Evolutionary conservation across 2,113 vertebrate species (phyloP).

Genomic region (Myotis brandtii): DNA sequence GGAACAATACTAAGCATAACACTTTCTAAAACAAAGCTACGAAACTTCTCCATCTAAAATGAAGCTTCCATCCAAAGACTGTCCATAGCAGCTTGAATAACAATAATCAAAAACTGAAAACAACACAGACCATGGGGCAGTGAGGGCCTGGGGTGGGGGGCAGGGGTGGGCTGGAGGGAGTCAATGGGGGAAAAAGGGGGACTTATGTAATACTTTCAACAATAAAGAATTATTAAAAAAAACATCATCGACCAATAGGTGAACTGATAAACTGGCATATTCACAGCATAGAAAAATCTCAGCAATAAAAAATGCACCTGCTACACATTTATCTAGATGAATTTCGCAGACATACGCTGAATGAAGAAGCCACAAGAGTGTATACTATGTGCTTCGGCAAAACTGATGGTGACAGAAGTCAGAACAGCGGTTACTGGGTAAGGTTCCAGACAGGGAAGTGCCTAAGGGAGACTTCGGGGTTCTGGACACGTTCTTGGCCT

Average conservation of each 20-base stretch:
- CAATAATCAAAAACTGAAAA: background rate
- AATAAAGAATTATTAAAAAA: no score
- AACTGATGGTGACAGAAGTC: background rate
- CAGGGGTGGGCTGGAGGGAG: no score
- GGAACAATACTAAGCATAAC: background rate
- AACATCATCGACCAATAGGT: background rate
- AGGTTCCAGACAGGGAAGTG: background rate
- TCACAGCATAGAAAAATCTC: background rate
- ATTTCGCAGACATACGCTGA: background rate
- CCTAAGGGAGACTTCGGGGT: background rate
- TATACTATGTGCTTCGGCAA: background rate
- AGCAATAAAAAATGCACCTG: background rate
- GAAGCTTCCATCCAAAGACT: background rate
- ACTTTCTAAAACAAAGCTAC: background rate
- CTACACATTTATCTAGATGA: background rate
- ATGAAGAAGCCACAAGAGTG: background rate
- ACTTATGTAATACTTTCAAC: no score
- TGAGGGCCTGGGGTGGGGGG: no score
- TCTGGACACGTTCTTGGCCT: background rate
- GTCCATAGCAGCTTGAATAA: background rate
- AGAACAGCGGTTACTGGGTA: background rate
- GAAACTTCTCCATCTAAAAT: background rate
- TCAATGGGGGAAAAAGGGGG: no score
- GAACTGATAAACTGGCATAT: fast-evolving
- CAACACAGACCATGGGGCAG: background rate